Base-by-base conservation (phyloP, 1,140 invertebrate species). In the Rhopalosiphum maidis region DNA sequence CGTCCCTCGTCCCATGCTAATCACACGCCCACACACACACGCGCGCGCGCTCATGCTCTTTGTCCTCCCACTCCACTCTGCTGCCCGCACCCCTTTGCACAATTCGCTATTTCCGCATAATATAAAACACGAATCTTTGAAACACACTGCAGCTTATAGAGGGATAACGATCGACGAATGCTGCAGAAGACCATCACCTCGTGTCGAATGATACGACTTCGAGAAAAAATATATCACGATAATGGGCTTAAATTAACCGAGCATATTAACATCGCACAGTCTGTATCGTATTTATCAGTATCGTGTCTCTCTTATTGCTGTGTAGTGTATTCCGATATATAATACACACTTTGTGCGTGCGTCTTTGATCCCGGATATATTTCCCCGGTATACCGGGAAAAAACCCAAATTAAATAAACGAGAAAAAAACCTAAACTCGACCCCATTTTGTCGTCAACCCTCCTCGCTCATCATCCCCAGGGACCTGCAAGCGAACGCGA, bases 341-440 rank as follows among this genome's bases (percentile, higher is more conserved):
- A 68, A n/a, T 68, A n/a, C n/a, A 68, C 30, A 18, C 30, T 68
- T 68, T 68, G 30, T 86, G 8, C 41, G 82, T 60, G 41, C 41
- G 37, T 41, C 85, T 86, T 86, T 86, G 85, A 86, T 86, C 85
- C 85, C 9, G 25, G 43, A 86, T 46, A 43, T 43, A n/a, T 86
- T 30, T 51, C 18, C 48, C 85, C 25, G 43, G 0, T 21, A 21
- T 21, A 21, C 48, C 18, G 30, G 8, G 25, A 37, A 86, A 86
- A 85, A 85, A 86, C 41, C 37, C 23, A 86, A 86, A 86, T 86
- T 86, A 86, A 86, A 86, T 86, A 46, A 86, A 46, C 25, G 37
- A 86, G 43, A 86, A 86, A 86, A 86, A 86, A 43, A 46, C 41
- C 8, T 23, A 43, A 85, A 46, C 37, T 25, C 41, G 41, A 46